Evolutionary conservation across 2,888 invertebrate species (phyloP), one percentile per base, ranked within the genome.

Genomic region (Phyllotreta striolata): DNA sequence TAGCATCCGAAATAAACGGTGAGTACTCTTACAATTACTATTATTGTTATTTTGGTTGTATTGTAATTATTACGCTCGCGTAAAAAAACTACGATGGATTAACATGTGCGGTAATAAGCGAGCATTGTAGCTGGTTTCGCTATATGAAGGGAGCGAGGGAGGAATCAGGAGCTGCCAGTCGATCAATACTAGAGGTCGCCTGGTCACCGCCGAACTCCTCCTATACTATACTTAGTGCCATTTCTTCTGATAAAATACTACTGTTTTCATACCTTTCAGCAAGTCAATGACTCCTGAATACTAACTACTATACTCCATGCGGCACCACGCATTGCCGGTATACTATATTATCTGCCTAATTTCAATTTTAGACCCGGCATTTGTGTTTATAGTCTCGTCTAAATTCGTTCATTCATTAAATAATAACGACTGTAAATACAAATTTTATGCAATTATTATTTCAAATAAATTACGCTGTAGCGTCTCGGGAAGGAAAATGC

Each of bases 111-210:
- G 43, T n/a, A 35, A 52, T 13, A 43, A 46, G 44, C 64, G 57
- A 62, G 64, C 64, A 60, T 65, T 66, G 68, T 60, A 63, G 66
- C 66, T 62, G 66, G 68, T 62, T 66, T 66, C 59, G 70, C 62
- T 67, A 67, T 52, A 65, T 61, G 67, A 61, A 72, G 68, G 68
- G 73, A 69, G 66, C 70, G 71, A 72, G 72, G 72, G 72, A 70
- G 75, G 68, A 43, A 60, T 52, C 60, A 6, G 77, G 77, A 76
- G 78, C 76, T 70, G 72, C 69, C 72, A 63, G 61, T 74, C 78
- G 81, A 81, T 81, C 81, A 81, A 81, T 81, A 81, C 80, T 73
- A 76, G 72, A 74, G 72, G 73, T 74, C 74, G 79, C 79, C 79
- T 77, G 78, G 80, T 75, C 77, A 77, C 75, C 77, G 78, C 77